Evolutionary conservation across 1,140 invertebrate genomes (phyloP).

Genomic region (Apis cerana): DNA sequence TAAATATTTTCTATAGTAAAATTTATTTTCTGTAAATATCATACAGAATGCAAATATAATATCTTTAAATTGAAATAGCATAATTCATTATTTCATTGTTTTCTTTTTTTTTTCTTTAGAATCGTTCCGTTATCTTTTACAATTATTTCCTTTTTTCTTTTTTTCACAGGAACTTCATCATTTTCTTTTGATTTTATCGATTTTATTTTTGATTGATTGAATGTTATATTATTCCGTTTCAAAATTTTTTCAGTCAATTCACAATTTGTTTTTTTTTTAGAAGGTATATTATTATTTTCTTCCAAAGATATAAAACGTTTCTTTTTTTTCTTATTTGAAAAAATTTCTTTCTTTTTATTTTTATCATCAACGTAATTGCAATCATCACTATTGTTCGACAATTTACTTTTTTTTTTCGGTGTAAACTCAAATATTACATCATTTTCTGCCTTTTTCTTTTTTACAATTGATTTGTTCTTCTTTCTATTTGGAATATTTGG

Average conservation of each 20-base stretch:
- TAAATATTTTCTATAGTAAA: constrained; percentile 41
- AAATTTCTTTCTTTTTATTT: not conserved
- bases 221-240: not conserved
- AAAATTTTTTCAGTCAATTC: constrained; percentile 11
- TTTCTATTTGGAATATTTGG: constrained; percentile 38
- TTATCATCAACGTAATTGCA: not conserved
- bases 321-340: constrained; percentile 48
- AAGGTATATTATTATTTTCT: not conserved
- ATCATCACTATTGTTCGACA: not conserved
- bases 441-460: constrained; percentile 35
- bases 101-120: constrained; percentile 51
- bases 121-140: not conserved
- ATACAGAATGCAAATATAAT: constrained; percentile 53
- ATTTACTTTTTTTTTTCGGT: constrained; percentile 41
- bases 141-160: constrained; percentile 49
- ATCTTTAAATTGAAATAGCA: constrained; percentile 30
- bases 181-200: constrained; percentile 11
- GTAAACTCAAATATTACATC: constrained; percentile 8
- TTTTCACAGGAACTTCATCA: constrained; percentile 28
- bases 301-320: not conserved
- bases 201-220: constrained; percentile 34
- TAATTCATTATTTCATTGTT: constrained; percentile 28
- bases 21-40: constrained; percentile 64
- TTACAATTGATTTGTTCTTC: constrained; percentile 46
- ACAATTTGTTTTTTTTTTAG: not conserved